Conservation (phyloP, 2,113 vertebrate species). For the Orycteropus afer region DNA sequence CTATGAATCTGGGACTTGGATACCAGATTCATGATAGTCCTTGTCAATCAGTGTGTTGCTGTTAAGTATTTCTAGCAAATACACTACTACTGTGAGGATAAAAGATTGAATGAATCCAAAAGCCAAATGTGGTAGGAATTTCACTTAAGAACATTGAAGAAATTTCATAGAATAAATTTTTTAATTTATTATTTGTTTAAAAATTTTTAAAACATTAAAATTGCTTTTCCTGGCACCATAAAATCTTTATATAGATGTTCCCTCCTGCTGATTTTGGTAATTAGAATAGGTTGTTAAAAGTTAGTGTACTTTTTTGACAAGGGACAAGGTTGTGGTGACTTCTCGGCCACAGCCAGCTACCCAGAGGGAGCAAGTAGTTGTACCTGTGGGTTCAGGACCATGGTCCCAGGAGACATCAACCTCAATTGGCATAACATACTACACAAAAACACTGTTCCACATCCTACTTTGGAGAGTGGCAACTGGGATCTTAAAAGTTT, state of each 20-base stretch:
- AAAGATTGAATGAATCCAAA: background rate
- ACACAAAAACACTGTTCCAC: too few species aligned
- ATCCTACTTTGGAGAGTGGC: too few species aligned
- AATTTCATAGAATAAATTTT: background rate
- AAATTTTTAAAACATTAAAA: background rate
- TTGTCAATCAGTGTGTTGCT: background rate
- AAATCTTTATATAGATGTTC: background rate
- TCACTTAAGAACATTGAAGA: slow-evolving; percentile 29
- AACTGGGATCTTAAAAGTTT: too few species aligned
- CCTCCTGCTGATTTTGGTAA: background rate
- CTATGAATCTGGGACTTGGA: background rate
- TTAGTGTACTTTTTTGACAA: background rate
- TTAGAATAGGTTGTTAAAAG: slow-evolving; percentile 7
- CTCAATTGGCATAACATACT: too few species aligned
- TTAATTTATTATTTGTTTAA: too few species aligned
- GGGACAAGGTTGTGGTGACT: too few species aligned
- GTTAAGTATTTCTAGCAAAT: background rate
- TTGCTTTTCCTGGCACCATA: background rate
- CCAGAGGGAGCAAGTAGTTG: too few species aligned
- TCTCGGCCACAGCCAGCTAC: too few species aligned
- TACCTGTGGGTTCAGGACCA: too few species aligned
- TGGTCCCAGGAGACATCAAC: too few species aligned
- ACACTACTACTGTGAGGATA: background rate
- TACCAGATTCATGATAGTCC: background rate
- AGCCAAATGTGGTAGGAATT: background rate